Conservation (phyloP, 2,113 vertebrate species). For the Leucosticte australis region DNA sequence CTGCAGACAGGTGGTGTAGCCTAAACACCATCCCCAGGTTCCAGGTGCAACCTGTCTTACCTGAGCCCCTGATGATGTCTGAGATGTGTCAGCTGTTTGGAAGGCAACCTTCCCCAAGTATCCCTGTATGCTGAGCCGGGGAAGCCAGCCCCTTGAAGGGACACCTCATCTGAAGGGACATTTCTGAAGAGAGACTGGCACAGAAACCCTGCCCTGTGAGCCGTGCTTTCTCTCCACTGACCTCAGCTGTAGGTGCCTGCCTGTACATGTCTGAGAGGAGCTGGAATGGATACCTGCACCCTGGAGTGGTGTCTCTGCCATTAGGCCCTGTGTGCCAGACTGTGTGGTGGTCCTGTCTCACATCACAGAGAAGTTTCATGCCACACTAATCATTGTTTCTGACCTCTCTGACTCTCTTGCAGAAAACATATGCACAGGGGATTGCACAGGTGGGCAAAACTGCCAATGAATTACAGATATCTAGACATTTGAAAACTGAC, state of each 20-base stretch:
- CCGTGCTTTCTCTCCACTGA: neutral
- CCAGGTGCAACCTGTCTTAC: neutral
- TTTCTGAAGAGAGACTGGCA: neutral
- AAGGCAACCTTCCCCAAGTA: too few species aligned
- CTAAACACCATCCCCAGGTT: neutral
- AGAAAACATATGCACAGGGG: neutral
- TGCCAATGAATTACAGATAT: neutral
- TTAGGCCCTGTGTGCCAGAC: accelerated
- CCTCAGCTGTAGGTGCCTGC: neutral
- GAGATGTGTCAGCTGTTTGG: neutral
- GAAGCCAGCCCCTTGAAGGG: neutral
- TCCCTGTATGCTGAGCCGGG: neutral
- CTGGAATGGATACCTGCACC: neutral
- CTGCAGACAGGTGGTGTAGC: accelerated
- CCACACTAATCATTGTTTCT: neutral
- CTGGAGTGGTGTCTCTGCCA: neutral
- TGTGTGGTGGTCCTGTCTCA: neutral
- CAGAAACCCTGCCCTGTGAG: neutral
- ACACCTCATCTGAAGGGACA: neutral
- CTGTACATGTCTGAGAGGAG: accelerated
- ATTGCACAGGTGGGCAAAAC: neutral
- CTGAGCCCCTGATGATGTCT: neutral
- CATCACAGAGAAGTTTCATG: neutral
- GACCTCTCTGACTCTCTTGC: neutral
- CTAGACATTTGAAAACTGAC: neutral